Evolutionary conservation across 1,140 invertebrate species (phyloP).

Genomic region (Popillia japonica): DNA sequence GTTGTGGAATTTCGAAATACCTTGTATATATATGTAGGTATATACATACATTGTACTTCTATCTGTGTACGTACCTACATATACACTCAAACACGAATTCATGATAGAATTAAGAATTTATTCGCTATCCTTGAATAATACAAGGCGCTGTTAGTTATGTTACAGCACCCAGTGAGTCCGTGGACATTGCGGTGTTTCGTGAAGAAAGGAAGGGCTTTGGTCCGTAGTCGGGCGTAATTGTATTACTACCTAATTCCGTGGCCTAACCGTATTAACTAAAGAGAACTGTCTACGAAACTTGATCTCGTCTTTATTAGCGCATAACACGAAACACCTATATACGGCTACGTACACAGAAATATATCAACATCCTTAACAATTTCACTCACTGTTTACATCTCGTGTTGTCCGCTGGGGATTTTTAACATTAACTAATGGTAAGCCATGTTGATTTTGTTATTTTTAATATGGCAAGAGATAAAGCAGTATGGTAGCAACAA

Average conservation of each 20-base stretch:
- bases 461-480: neutral
- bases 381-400: neutral
- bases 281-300: constrained; percentile 33
- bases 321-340: constrained; percentile 17
- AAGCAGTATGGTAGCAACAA: neutral
- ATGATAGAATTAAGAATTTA: constrained; percentile 21
- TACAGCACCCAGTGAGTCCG: neutral
- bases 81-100: neutral
- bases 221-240: constrained; percentile 13
- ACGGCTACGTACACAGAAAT: neutral
- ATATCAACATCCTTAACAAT: constrained; percentile 16
- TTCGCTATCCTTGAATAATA: constrained; percentile 8
- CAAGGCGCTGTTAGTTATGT: neutral
- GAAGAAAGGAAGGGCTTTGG: neutral
- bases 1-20: no score
- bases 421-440: neutral
- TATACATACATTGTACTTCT: neutral
- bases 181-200: neutral
- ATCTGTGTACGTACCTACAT: neutral
- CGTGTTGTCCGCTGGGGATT: neutral
- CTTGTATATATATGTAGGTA: no score
- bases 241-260: constrained; percentile 32
- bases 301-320: constrained; percentile 34
- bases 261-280: constrained; percentile 31
- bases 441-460: neutral